phyloP scores from a whole-genome alignment of 1,140 invertebrate genomes.

The Drosophila littoralis region DNA sequence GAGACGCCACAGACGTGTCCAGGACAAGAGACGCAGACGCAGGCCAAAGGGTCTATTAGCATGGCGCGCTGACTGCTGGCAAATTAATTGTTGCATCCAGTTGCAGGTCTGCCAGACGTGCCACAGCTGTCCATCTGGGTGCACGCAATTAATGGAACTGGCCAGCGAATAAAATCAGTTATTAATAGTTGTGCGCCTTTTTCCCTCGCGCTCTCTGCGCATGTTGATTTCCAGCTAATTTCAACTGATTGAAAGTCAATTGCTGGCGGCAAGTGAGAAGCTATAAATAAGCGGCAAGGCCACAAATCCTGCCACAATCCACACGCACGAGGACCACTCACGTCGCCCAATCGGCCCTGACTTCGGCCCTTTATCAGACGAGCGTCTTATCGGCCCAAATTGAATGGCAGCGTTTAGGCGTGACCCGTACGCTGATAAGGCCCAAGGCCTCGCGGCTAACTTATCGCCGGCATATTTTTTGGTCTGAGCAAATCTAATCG shows the following conservation, averaged over 20 bases:
- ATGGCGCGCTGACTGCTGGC: conserved; percentile 64
- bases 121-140: conserved; percentile 35
- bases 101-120: conserved; percentile 30
- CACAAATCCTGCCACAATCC: conserved; percentile 40
- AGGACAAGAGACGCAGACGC: neutral
- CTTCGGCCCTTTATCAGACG: conserved; percentile 5
- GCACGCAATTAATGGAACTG: conserved; percentile 30
- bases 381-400: conserved; percentile 48
- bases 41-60: conserved; percentile 61
- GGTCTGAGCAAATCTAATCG: conserved; percentile 67
- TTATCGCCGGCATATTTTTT: conserved; percentile 25
- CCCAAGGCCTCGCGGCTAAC: conserved; percentile 41
- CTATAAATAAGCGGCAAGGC: conserved; percentile 48
- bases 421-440: conserved; percentile 54
- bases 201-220: neutral
- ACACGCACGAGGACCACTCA: conserved; percentile 45
- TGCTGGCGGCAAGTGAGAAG: conserved; percentile 45
- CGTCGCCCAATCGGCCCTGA: neutral
- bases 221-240: conserved; percentile 64
- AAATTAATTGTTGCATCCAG: conserved; percentile 59
- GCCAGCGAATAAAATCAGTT: conserved; percentile 69
- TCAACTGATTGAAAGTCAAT: conserved; percentile 68
- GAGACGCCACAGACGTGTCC: too few relatives aligned
- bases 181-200: conserved; percentile 60
- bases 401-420: conserved; percentile 26